These are phyloP conservation scores for Nemoura dubitans DNA, from an alignment of 2,888 invertebrate species.

Conservation along the genomic window DNA sequence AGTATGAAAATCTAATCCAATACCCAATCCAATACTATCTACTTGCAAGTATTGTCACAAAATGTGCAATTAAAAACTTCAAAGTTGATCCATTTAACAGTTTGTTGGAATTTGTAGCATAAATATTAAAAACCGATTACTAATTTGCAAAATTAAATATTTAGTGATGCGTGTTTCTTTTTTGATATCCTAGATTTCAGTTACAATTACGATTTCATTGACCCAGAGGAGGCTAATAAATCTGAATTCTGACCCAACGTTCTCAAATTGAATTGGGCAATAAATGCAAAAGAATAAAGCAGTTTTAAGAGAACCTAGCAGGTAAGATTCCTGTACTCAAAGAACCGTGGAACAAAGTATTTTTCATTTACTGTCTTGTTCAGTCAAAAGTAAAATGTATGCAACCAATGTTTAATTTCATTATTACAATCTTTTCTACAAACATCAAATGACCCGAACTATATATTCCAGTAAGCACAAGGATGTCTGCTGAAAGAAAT, in stretches of 20 bases:
- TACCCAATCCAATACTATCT: not conserved
- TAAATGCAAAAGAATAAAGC: not conserved
- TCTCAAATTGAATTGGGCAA: too few relatives aligned
- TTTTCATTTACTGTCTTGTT: not conserved
- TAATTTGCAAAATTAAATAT: not conserved
- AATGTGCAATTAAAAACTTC: not conserved
- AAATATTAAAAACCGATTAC: conserved; percentile 25
- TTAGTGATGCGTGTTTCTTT: not conserved
- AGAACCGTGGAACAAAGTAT: not conserved
- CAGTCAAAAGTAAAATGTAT: conserved; percentile 28
- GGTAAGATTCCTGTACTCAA: too few relatives aligned
- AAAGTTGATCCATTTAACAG: not conserved
- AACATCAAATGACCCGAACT: conserved; percentile 48
- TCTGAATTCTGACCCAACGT: too few relatives aligned
- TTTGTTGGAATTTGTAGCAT: conserved; percentile 40
- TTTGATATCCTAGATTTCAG: not conserved
- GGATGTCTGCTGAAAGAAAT: conserved; percentile 28
- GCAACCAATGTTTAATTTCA: conserved; percentile 44
- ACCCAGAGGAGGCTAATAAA: too few relatives aligned
- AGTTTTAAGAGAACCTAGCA: not conserved
- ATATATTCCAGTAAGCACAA: conserved; percentile 48
- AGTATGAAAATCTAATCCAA: not conserved
- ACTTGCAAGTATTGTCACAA: not conserved
- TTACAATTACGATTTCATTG: not conserved
- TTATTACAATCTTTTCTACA: conserved; percentile 49